Evolutionary conservation across 2,888 invertebrate genomes (phyloP).

Genomic region (Trypoxylon attenuatum): DNA sequence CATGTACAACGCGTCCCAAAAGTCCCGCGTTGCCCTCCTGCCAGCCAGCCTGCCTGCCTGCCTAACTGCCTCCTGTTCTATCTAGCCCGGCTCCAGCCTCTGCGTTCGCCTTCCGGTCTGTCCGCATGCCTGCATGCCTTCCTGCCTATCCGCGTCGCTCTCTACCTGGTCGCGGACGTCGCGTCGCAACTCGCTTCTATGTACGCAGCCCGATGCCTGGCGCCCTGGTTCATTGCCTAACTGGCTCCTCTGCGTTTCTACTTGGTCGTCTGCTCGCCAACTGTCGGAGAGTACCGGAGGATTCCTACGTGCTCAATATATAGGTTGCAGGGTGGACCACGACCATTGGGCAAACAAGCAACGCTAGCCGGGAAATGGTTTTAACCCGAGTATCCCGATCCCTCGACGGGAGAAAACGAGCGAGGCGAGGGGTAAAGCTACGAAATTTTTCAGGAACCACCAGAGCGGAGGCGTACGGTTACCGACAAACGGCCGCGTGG

Average conservation of each 20-base stretch:
- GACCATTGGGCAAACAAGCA: constrained; percentile 55
- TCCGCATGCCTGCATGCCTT: constrained; percentile 46
- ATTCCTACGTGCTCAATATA: constrained; percentile 33
- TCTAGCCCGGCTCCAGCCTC: constrained; percentile 25
- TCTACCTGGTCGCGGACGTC: constrained; percentile 33
- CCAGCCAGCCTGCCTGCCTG: constrained; percentile 3
- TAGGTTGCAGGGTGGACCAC: constrained; percentile 49
- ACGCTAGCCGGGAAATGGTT: constrained; percentile 57
- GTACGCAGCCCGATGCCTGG: constrained; percentile 22
- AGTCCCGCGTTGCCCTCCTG: constrained; percentile 56
- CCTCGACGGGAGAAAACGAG: constrained; percentile 12
- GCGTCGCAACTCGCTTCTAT: no score
- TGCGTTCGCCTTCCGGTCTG: constrained; percentile 13
- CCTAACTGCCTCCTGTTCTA: constrained; percentile 27
- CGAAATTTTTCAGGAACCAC: constrained; percentile 57
- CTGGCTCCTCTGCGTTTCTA: constrained; percentile 22
- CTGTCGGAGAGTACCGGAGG: constrained; percentile 47
- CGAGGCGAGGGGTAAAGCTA: constrained; percentile 23
- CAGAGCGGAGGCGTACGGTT: constrained; percentile 26
- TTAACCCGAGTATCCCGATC: constrained; percentile 39
- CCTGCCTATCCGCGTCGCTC: constrained; percentile 38
- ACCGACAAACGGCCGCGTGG: constrained; percentile 32
- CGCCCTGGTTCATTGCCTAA: constrained; percentile 33
- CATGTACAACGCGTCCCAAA: constrained; percentile 65
- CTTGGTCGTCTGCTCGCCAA: neutral